A percentile compares a stretch with the other conserved stretches of the same genome.
Evolutionary conservation across 2,113 vertebrate genomes (phyloP).

Genomic region (Aptenodytes patagonicus): DNA sequence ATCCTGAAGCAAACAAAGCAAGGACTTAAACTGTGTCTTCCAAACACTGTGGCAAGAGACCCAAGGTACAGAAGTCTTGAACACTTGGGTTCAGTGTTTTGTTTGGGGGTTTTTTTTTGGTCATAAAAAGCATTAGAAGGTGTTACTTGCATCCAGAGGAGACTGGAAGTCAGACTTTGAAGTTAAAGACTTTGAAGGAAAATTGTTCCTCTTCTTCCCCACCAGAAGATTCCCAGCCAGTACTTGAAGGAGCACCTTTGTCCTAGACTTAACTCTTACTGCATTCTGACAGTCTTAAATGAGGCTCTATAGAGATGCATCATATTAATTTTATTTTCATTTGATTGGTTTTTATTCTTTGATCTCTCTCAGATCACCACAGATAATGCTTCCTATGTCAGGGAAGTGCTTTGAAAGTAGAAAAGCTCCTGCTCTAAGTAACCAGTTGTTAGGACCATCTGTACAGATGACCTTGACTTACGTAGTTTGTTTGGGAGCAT

Average conservation of each 20-base stretch:
- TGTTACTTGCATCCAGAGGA: background rate
- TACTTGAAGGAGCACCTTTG: background rate
- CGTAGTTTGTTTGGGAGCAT: background rate
- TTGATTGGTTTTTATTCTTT: background rate
- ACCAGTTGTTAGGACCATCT: background rate
- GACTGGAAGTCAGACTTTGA: background rate
- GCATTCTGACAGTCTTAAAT: background rate
- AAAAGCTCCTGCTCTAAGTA: background rate
- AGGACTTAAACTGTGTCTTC: background rate
- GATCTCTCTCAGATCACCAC: background rate
- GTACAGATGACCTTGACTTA: background rate
- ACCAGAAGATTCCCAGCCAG: background rate
- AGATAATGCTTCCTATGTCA: background rate
- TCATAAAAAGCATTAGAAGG: background rate
- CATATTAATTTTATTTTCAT: background rate
- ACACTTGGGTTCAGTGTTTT: fast-evolving
- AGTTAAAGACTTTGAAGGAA: background rate
- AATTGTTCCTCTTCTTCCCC: background rate
- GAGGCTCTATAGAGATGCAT: background rate
- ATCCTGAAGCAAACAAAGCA: background rate
- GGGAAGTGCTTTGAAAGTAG: background rate
- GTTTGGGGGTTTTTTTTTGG: background rate
- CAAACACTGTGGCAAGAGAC: background rate
- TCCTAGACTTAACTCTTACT: background rate
- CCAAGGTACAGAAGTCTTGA: background rate